phyloP scores from a whole-genome alignment of 2,888 invertebrate species.

The Drosophila longiperda region DNA sequence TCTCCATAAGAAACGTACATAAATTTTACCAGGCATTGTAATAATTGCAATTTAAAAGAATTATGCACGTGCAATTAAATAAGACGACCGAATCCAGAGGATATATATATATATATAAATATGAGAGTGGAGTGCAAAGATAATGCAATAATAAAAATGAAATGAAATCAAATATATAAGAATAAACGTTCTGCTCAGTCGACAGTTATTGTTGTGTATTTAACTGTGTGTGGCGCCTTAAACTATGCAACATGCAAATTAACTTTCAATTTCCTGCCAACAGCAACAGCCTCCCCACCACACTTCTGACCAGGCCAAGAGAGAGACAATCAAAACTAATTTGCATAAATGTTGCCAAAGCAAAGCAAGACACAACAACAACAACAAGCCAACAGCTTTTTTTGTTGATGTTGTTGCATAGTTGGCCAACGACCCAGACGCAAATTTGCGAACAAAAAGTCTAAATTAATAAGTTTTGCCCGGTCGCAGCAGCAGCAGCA shows the following conservation, averaged over 20 bases:
- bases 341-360: constrained; percentile 78
- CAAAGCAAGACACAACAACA: constrained; percentile 44
- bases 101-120: constrained; percentile 45
- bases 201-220: constrained; percentile 77
- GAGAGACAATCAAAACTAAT: constrained; percentile 80
- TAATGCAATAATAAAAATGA: constrained; percentile 75
- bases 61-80: constrained; percentile 81
- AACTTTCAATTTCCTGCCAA: constrained; percentile 78
- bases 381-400: constrained; percentile 42
- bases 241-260: constrained; percentile 76
- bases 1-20: constrained; percentile 74
- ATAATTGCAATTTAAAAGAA: constrained; percentile 79
- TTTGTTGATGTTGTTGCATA: constrained; percentile 52
- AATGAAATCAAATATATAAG: constrained; percentile 46
- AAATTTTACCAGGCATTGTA: constrained; percentile 64
- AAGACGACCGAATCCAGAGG: constrained; percentile 41
- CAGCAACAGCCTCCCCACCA: background rate
- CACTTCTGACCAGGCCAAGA: constrained; percentile 8
- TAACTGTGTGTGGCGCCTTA: constrained; percentile 68
- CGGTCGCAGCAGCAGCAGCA: constrained; percentile 39
- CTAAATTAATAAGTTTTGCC: constrained; percentile 79
- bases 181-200: constrained; percentile 52
- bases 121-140: constrained; percentile 54
- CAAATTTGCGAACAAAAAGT: constrained; percentile 80
- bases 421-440: constrained; percentile 79